A percentile compares a stretch with the other conserved stretches of the same genome.
These are phyloP conservation scores for Penaeus indicus DNA, from an alignment of 1,140 invertebrate species.

Conservation along the genomic window DNA sequence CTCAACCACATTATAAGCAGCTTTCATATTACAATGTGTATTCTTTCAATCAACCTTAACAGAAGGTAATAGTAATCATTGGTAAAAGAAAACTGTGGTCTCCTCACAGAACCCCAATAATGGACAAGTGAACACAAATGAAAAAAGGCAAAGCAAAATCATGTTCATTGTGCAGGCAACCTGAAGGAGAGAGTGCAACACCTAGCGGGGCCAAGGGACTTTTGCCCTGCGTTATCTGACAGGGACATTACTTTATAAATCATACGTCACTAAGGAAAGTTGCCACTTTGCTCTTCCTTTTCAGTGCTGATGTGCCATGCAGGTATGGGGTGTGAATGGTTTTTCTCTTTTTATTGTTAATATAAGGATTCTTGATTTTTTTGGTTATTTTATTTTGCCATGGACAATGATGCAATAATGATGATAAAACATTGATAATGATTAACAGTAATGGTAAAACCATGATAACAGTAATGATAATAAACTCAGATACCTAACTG, in stretches of 20 bases:
- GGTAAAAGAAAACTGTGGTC: background rate
- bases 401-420: too few relatives aligned
- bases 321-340: conserved; percentile 9
- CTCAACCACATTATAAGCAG: too few relatives aligned
- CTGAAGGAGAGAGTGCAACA: conserved; percentile 31
- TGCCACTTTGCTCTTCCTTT: conserved; percentile 29
- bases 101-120: conserved; percentile 33
- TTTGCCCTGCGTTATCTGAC: conserved; percentile 33
- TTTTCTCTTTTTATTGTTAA: background rate
- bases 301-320: conserved; percentile 22
- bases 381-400: too few relatives aligned
- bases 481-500: too few relatives aligned
- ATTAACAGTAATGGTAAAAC: too few relatives aligned
- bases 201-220: conserved; percentile 37
- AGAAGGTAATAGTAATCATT: background rate
- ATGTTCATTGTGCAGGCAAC: conserved; percentile 40
- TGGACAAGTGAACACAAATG: conserved; percentile 48
- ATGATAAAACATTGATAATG: too few relatives aligned
- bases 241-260: conserved; percentile 40
- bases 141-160: conserved; percentile 18
- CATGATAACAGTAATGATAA: too few relatives aligned
- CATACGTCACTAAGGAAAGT: conserved; percentile 16
- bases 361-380: background rate
- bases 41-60: too few relatives aligned
- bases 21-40: too few relatives aligned